Base-by-base conservation (phyloP, 2,113 vertebrate species). In the Chaetorhynchus papuensis region DNA sequence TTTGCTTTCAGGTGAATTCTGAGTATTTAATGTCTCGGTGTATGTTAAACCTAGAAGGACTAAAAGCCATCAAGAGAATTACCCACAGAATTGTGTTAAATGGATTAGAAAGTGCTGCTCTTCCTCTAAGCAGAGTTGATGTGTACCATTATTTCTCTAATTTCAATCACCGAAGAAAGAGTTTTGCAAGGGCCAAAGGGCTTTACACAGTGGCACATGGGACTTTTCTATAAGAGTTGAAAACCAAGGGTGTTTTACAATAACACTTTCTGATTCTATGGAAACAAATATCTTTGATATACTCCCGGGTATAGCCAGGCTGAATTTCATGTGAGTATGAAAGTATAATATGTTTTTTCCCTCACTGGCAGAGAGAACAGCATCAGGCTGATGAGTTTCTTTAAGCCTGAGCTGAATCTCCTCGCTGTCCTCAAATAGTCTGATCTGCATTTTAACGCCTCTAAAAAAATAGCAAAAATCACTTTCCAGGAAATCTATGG, bases 381-480 rank as follows among this genome's bases (percentile, higher is more conserved):
- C 54, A 75, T 90, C 65, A 53, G 76, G 56, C 69, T 94, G 75
- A 79, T 94, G 74, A 75, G 79, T 85, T 83, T 85, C 54, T 89
- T 68, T 85, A 89, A 95, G 93, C 49, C 80, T 85, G 70, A 92
- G 71, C 77, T 87, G 83, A 44, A 91, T 74, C 53, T 94, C 66
- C 63, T 87, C 16, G 5, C 63, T 94, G 37, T 88, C 92, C 47
- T 88, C 74, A 79, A 22, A 84, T 61, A 87, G 68, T 59, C 92
- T 93, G 83, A 89, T 94, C 89, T 93, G 80, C 86, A 91, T 96
- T 95, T 96, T 93, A 92, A 94, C 64, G 28, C 80, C 80, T 84
- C 64, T 33, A 6, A 88, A 81, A 84, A 75, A 39, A 37, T 13
- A 44, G 68, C 30, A 81, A 57, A 90, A 93, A 75, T 69, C 42